Evolutionary conservation across 2,113 vertebrate species (phyloP).

Genomic region (Dunckerocampus dactyliophorus): DNA sequence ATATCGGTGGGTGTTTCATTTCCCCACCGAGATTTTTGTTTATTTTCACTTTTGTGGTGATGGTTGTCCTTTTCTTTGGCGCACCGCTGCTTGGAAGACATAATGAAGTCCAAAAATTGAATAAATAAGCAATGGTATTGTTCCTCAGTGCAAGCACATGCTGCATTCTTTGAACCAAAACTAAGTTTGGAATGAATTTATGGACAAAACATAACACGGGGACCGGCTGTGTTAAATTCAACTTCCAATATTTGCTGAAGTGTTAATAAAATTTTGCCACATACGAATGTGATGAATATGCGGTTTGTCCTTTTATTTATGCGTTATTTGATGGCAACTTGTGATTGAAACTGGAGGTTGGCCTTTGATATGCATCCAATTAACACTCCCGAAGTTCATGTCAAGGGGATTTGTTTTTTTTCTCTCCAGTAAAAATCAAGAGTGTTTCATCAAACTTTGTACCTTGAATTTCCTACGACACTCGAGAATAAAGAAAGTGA

Average conservation of each 20-base stretch:
- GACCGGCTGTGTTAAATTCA: neutral
- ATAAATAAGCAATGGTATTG: too few relatives aligned
- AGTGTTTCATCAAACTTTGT: slow-evolving; percentile 21
- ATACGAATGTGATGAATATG: neutral
- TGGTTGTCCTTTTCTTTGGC: too few relatives aligned
- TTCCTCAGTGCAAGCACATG: too few relatives aligned
- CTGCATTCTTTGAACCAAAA: too few relatives aligned
- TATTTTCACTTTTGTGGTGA: too few relatives aligned
- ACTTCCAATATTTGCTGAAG: neutral
- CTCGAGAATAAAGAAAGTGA: slow-evolving; percentile 32
- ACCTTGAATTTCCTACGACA: slow-evolving; percentile 39
- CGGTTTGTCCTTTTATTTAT: neutral
- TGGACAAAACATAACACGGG: too few relatives aligned
- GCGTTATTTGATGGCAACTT: neutral
- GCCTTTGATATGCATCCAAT: neutral
- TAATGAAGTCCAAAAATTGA: too few relatives aligned
- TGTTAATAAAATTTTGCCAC: neutral
- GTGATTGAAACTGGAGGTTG: neutral
- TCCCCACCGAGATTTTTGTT: too few relatives aligned
- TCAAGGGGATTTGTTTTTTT: slow-evolving; percentile 11
- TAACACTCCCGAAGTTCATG: neutral
- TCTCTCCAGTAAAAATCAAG: neutral
- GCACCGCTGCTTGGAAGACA: too few relatives aligned
- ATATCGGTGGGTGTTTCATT: too few relatives aligned
- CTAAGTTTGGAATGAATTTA: too few relatives aligned